phyloP scores from a whole-genome alignment of 2,113 vertebrate species.

The Garra rufa region DNA sequence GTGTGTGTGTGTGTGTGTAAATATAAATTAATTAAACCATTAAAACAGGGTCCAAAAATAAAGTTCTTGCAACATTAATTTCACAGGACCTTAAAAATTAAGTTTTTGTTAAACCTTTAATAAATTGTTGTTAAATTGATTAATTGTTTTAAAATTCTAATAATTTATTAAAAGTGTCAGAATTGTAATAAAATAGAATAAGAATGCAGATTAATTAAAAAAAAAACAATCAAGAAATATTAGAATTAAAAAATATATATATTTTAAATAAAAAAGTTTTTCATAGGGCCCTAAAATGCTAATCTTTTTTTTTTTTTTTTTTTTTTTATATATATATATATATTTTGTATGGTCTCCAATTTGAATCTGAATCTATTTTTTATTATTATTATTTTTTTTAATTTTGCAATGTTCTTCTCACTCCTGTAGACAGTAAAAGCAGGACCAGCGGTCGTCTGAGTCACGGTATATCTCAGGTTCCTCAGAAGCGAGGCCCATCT shows the following conservation, averaged over 20 bases:
- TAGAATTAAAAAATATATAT: background rate
- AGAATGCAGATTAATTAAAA: background rate
- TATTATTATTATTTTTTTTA: no score
- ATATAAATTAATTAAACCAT: background rate
- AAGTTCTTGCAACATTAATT: background rate
- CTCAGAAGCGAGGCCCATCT: slow-evolving; percentile 80
- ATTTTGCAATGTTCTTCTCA: background rate
- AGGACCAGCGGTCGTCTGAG: slow-evolving; percentile 83
- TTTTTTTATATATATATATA: no score
- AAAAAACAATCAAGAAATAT: background rate
- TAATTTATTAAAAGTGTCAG: background rate
- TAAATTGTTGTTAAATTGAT: background rate
- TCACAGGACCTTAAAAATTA: background rate
- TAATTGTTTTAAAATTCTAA: background rate
- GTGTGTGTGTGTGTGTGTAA: no score
- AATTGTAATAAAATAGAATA: background rate
- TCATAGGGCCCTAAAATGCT: background rate
- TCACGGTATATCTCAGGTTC: slow-evolving; percentile 88
- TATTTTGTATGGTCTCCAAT: no score
- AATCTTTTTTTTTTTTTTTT: no score
- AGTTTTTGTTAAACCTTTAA: background rate
- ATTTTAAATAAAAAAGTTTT: background rate
- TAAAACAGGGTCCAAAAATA: background rate
- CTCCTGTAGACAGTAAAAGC: slow-evolving; percentile 70
- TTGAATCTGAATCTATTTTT: no score